These are phyloP conservation scores for Sciurus niger DNA, from an alignment of 2,113 vertebrate species.

Conservation along the genomic window DNA sequence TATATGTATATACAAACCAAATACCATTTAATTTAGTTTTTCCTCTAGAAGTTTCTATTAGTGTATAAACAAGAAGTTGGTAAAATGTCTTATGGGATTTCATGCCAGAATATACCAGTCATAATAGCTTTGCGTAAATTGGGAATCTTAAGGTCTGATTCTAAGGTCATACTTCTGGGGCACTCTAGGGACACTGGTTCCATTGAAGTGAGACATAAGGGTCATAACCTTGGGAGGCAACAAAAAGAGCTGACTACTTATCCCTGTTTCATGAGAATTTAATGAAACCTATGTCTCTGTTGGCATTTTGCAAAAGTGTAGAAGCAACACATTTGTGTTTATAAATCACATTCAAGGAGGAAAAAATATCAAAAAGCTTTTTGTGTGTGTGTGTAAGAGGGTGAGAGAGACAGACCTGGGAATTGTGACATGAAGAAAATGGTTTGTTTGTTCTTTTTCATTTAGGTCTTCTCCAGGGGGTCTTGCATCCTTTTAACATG, in stretches of 20 bases:
- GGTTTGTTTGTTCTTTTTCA: slow-evolving; percentile 57
- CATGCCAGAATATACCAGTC: background rate
- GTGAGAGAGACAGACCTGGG: background rate
- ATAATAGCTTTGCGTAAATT: slow-evolving; percentile 13
- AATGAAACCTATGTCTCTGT: background rate
- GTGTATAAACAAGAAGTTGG: background rate
- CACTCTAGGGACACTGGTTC: background rate
- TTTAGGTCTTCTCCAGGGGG: slow-evolving; percentile 66
- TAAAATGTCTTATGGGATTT: background rate
- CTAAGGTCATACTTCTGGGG: background rate
- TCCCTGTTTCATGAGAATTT: background rate
- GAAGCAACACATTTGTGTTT: background rate
- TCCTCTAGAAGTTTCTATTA: background rate
- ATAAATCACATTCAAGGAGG: background rate
- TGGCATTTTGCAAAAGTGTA: slow-evolving; percentile 18
- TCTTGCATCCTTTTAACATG: slow-evolving; percentile 63
- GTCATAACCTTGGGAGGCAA: background rate
- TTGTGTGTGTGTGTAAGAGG: background rate
- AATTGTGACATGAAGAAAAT: slow-evolving; percentile 50
- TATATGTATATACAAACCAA: background rate
- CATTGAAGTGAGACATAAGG: background rate
- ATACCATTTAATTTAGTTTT: background rate
- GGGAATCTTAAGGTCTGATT: background rate
- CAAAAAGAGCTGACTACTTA: background rate
- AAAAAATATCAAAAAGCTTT: background rate